Evolutionary conservation across 2,113 vertebrate genomes (phyloP).

Genomic region (Syngnathus typhle): DNA sequence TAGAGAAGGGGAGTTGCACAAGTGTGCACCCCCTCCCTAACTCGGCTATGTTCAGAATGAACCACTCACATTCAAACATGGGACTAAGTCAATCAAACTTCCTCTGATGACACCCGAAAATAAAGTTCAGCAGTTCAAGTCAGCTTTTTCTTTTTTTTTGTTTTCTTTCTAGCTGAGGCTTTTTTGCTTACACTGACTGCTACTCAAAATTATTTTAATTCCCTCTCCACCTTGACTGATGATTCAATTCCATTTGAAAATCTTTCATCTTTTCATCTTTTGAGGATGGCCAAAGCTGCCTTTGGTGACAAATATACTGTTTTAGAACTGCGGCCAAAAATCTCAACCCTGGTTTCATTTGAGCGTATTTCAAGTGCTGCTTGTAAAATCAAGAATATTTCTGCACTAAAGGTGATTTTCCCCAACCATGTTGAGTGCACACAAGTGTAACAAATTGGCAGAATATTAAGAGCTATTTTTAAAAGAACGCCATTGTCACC

Average conservation of each 20-base stretch:
- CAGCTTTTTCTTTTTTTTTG: not conserved
- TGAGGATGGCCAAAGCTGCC: not conserved
- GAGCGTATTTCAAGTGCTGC: not conserved
- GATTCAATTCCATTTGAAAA: not conserved
- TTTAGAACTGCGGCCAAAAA: not conserved
- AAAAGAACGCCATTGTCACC: not conserved
- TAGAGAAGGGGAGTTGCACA: too few species aligned
- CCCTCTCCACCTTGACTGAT: not conserved
- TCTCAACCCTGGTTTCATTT: not conserved
- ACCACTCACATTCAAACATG: too few species aligned
- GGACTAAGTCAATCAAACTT: too few species aligned
- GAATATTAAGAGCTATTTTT: conserved; percentile 1
- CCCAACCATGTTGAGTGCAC: not conserved
- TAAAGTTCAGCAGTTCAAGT: not conserved
- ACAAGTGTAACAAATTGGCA: not conserved
- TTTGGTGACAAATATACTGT: not conserved
- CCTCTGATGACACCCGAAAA: too few species aligned
- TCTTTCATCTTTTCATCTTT: not conserved
- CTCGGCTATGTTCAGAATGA: too few species aligned
- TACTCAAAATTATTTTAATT: not conserved
- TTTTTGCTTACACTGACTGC: not conserved
- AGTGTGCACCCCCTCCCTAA: too few species aligned
- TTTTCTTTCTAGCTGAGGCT: too few species aligned
- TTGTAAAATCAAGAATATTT: not conserved
- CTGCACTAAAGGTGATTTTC: not conserved